Evolutionary conservation across 2,113 vertebrate species (phyloP), one percentile per base, ranked within the genome.

Genomic region (Cheilinus undulatus): DNA sequence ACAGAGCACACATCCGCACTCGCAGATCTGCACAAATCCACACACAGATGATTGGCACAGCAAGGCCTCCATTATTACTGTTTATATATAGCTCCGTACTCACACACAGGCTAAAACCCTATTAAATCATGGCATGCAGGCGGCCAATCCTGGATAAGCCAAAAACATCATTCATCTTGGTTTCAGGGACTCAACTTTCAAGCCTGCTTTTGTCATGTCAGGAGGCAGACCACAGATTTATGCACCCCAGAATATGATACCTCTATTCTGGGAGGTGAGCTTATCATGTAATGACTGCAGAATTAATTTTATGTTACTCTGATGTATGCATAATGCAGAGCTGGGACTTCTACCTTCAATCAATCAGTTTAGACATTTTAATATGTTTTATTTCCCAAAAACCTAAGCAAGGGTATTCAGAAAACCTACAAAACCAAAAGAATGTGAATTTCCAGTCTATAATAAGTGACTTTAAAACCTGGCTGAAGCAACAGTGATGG

Each of bases 81-180:
- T 80, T 67, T 89, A 80, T 69, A 88, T 79, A 74, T 85, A 89
- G 57, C 65, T 67, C 23, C 46, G 28, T 19, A 28, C 67, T 60
- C 61, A 34, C 54, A 71, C 66, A 73, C 62, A 70, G 51, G 36
- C 45, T 63, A 69, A n/a, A 85, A 58, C 69, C 65, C 49, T 59
- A 50, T 83, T 87, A 68, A 87, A 85, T 78, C 36, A 56, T 69
- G 71, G 80, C 66, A 74, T 67, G 78, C 69, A 78, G 80, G 81
- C 83, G 69, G 43, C 15, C 46, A 10, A 74, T 86, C 72, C 64
- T 48, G 58, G 69, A 69, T 67, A 71, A 88, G 76, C 70, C 72
- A 69, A 82, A 83, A 78, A 84, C 79, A 83, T 75, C 66, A 68
- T 76, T 75, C 76, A 69, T 86, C 64, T 72, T 73, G 68, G 68